Evolutionary conservation across 2,797 vertebrate species (phyloP).

Genomic region (Dipus sagitta): DNA sequence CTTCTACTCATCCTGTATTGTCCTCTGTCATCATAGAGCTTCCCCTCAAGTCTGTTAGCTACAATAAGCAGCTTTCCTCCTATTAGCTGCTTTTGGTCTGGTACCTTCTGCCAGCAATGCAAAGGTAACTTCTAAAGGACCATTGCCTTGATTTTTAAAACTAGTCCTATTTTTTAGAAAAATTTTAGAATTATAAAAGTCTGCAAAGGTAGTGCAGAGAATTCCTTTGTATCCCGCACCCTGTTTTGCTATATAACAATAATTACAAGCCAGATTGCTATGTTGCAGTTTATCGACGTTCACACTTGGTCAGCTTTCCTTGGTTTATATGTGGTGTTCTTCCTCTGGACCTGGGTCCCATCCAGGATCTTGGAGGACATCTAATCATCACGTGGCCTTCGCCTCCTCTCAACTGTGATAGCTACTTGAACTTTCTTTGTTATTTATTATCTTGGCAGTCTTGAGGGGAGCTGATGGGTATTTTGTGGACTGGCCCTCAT

Average conservation of each 20-base stretch:
- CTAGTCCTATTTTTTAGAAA: too few relatives aligned
- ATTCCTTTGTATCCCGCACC: background rate
- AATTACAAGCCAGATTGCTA: too few relatives aligned
- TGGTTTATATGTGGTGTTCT: fast-evolving
- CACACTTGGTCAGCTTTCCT: background rate
- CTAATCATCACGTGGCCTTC: fast-evolving
- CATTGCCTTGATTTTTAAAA: background rate
- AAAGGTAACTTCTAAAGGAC: too few relatives aligned
- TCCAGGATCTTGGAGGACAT: background rate
- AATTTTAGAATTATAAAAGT: background rate
- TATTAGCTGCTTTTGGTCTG: too few relatives aligned
- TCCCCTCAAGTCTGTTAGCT: too few relatives aligned
- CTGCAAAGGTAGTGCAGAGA: too few relatives aligned
- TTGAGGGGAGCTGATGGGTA: fast-evolving
- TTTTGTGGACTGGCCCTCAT: fast-evolving
- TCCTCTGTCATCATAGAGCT: too few relatives aligned
- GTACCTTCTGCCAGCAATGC: too few relatives aligned
- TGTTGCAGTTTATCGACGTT: background rate
- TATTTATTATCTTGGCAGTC: background rate
- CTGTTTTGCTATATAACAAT: background rate
- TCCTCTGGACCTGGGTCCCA: too few relatives aligned
- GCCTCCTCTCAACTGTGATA: background rate
- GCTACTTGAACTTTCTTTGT: fast-evolving
- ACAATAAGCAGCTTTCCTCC: too few relatives aligned
- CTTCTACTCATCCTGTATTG: too few relatives aligned